Evolutionary conservation across 2,888 invertebrate species (phyloP).

Genomic region (Matsumyia berberina): DNA sequence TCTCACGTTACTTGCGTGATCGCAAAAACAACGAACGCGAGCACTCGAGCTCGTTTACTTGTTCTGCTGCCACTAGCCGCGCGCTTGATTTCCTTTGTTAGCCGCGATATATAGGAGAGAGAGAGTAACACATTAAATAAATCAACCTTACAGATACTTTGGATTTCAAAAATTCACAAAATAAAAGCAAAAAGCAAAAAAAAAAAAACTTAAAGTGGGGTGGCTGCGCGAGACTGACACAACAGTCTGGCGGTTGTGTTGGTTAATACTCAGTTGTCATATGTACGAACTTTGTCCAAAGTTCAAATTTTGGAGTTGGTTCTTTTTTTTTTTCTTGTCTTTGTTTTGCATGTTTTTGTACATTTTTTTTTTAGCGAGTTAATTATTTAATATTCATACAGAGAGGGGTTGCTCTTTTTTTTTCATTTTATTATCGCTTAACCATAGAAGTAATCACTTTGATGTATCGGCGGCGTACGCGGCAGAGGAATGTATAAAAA

Average conservation of each 20-base stretch:
- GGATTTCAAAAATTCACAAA: constrained; percentile 58
- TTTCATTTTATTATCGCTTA: constrained; percentile 46
- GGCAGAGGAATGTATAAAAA: constrained; percentile 27
- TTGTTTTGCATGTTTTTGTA: constrained; percentile 13
- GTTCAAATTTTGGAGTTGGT: constrained; percentile 31
- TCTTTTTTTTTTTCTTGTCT: constrained; percentile 21
- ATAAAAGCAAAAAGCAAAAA: constrained; percentile 11
- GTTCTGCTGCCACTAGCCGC: constrained; percentile 62
- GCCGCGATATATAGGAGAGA: constrained; percentile 26
- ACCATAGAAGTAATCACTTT: constrained; percentile 65
- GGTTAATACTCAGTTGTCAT: constrained; percentile 41
- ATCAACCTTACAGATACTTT: constrained; percentile 73
- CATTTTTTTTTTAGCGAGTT: constrained; percentile 58
- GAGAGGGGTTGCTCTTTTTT: constrained; percentile 67
- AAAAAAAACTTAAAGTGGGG: constrained; percentile 33
- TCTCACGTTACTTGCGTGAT: constrained; percentile 73
- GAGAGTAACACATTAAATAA: constrained; percentile 68
- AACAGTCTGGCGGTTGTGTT: constrained; percentile 39
- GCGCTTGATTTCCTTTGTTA: constrained; percentile 70
- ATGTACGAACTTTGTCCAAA: constrained; percentile 53
- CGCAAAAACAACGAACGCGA: constrained; percentile 53
- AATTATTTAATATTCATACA: constrained; percentile 72
- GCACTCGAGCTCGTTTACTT: constrained; percentile 53
- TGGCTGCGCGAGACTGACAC: constrained; percentile 39
- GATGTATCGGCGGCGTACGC: constrained; percentile 54